Conservation (phyloP, 1,140 invertebrate species). For the Portunus trituberculatus region DNA sequence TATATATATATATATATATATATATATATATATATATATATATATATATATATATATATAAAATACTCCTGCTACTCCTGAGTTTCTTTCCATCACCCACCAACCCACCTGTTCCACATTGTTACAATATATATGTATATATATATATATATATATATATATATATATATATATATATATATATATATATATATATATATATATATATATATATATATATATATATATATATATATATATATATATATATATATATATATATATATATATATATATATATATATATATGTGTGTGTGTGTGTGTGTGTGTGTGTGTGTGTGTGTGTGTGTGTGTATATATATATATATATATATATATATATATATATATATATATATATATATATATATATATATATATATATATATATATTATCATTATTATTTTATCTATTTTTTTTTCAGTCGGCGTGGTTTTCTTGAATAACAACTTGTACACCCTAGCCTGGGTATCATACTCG, state of each 20-base stretch:
- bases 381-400: conserved; percentile 59
- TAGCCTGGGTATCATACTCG: no score
- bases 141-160: conserved; percentile 37
- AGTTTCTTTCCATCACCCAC: no score
- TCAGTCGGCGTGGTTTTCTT: no score
- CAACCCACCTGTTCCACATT: no score
- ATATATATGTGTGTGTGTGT: conserved; percentile 46
- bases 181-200: conserved; percentile 62
- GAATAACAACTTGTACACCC: no score
- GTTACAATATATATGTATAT: conserved; percentile 27
- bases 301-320: conserved; percentile 52
- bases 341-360: conserved; percentile 53
- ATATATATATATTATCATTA: no score
- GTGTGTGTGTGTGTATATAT: conserved; percentile 33
- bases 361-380: conserved; percentile 43
- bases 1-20: conserved; percentile 41
- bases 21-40: conserved; percentile 42
- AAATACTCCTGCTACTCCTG: no score
- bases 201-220: conserved; percentile 59
- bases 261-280: conserved; percentile 42
- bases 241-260: conserved; percentile 46
- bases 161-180: conserved; percentile 43
- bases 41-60: conserved; percentile 52
- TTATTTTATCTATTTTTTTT: no score
- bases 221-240: conserved; percentile 58